Percentiles rank a stretch among this genome's conserved stretches.
Evolutionary conservation across 2,888 invertebrate genomes (phyloP).

Genomic region (Cremastinae sp.): DNA sequence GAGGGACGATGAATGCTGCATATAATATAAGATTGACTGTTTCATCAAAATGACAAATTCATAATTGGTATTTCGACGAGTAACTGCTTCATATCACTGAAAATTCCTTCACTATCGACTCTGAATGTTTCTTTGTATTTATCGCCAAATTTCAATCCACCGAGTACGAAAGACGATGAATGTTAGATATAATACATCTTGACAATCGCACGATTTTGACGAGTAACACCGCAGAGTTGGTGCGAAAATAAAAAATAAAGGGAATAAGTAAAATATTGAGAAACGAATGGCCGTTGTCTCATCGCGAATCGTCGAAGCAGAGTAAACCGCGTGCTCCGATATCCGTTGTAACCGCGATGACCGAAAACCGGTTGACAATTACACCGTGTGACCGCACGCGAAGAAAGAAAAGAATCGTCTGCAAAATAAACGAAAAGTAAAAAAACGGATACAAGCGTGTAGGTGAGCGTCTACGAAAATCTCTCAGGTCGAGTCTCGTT

Average conservation of each 20-base stretch:
- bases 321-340: constrained; percentile 57
- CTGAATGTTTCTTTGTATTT: no score
- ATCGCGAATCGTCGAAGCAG: constrained; percentile 41
- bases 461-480: constrained; percentile 3
- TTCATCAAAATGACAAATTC: no score
- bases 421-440: neutral
- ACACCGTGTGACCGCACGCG: constrained; percentile 70
- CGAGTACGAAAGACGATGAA: no score
- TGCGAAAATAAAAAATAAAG: constrained; percentile 21
- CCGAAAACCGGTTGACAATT: constrained; percentile 71
- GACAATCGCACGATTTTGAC: constrained; percentile 35
- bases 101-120: no score
- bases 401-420: constrained; percentile 15
- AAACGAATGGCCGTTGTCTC: constrained; percentile 43
- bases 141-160: no score
- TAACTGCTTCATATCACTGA: no score
- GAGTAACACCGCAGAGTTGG: constrained; percentile 36
- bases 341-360: constrained; percentile 58
- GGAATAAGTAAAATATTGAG: constrained; percentile 22
- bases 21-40: no score
- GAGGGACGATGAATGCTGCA: no score
- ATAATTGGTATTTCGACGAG: no score
- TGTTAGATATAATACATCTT: neutral
- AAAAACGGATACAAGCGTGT: no score
- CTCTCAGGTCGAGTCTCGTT: neutral